Base-by-base conservation (phyloP, 2,888 invertebrate genomes). In the Drosophila aldrichi region DNA sequence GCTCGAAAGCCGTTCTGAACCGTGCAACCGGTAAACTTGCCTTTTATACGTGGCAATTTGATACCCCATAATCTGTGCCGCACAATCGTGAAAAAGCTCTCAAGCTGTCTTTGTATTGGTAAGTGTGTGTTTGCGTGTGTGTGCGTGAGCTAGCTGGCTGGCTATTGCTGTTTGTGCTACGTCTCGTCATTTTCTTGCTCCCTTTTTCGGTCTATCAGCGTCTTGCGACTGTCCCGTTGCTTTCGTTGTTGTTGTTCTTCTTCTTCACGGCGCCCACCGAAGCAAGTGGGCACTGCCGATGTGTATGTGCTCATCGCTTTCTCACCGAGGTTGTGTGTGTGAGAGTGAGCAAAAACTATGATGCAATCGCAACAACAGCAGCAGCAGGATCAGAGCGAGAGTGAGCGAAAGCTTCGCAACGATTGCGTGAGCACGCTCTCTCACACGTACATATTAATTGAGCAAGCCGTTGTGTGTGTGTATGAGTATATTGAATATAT, bases 1-100 rank as follows among this genome's bases (percentile, higher is more conserved):
- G 97, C 97, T 97, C 96, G 96, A 96, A 96, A 97, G 97, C 97
- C 97, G 97, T 97, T 97, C 97, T 97, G 97, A 96, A 96, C 96
- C 95, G 95, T 95, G 94, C 95, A 95, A 95, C 94, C 95, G 94
- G 94, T 94, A 91, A 90, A 89, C 90, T 92, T 92, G 92, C 93
- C 93, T 93, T 93, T 93, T 93, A 93, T 93, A 93, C 92, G 92
- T 85, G 92, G 93, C 93, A 93, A 93, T 91, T 93, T 93, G 93
- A 93, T 91, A 93, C 93, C 89, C 92, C 67, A 88, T 90, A 91
- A 81, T 75, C 82, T 81, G 74, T 77, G 85, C 75, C 84, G 75
- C 66, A 69, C 70, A 71, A 77, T 80, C 68, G 74, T 68, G 82
- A 77, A 74, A 82, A 82, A 83, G 79, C 84, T 86, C 74, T 78